Conservation (phyloP, 2,113 vertebrate genomes). For the Gulo gulo region DNA sequence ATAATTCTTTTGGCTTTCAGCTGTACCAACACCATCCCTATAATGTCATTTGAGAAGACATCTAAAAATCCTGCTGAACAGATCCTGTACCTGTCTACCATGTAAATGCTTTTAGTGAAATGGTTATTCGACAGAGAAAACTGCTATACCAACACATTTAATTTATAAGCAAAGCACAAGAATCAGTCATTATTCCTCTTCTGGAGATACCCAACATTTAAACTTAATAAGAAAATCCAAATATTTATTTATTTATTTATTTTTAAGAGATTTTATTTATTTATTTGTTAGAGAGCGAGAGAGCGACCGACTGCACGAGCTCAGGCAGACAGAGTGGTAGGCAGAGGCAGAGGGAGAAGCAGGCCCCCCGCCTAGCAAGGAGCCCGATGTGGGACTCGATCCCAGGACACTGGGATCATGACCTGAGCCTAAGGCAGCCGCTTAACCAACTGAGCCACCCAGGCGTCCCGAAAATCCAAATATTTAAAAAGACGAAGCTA, state of each 20-base stretch:
- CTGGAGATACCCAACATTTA: not conserved
- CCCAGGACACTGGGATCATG: too few species aligned
- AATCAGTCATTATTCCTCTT: not conserved
- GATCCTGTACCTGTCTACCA: not conserved
- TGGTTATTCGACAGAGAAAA: not conserved
- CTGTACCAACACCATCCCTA: not conserved
- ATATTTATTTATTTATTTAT: not conserved
- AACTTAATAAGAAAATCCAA: conserved; percentile 20
- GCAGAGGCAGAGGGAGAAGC: too few species aligned
- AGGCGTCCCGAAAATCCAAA: not conserved
- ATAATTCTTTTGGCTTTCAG: not conserved
- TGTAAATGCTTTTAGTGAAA: conserved; percentile 27
- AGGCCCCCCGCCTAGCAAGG: too few species aligned
- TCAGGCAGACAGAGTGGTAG: too few species aligned
- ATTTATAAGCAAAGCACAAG: not conserved
- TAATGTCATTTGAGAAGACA: conserved; percentile 6
- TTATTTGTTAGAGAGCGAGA: too few species aligned
- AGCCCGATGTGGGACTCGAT: too few species aligned
- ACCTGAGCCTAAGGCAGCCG: too few species aligned
- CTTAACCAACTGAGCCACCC: too few species aligned
- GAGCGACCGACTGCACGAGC: too few species aligned
- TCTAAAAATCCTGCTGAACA: conserved; percentile 5
- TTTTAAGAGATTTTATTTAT: too few species aligned
- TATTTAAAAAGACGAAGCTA: not conserved
- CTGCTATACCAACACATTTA: not conserved